phyloP scores from a whole-genome alignment of 2,797 vertebrate genomes.

The Gymnothorax reevesii region DNA sequence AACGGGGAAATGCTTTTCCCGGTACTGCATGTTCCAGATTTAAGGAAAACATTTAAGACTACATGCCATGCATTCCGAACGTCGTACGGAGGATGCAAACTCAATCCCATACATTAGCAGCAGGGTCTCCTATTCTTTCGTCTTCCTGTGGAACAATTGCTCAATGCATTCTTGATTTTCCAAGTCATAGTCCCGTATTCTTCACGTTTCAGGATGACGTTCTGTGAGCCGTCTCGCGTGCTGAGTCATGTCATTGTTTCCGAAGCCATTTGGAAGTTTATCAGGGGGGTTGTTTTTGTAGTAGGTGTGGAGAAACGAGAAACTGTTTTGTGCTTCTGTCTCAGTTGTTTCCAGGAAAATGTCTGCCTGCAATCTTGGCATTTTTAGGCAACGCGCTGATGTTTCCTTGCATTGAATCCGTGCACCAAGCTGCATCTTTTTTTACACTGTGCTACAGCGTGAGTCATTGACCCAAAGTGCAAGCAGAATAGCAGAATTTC shows the following conservation, averaged over 20 bases:
- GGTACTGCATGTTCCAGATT: neutral
- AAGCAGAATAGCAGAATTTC: constrained; percentile 44
- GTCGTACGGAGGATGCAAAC: neutral
- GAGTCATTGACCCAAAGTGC: constrained; percentile 42
- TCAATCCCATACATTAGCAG: neutral
- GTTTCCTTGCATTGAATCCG: constrained; percentile 46
- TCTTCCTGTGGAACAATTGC: constrained; percentile 14
- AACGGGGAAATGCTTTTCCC: too few relatives aligned
- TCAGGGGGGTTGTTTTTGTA: constrained; percentile 18
- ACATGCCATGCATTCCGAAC: neutral
- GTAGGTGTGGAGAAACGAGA: constrained; percentile 30
- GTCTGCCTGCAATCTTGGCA: constrained; percentile 32
- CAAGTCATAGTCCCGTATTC: neutral
- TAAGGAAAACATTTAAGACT: neutral
- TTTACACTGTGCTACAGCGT: constrained; percentile 25
- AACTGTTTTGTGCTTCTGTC: constrained; percentile 45
- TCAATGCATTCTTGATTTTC: neutral
- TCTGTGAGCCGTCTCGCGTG: constrained; percentile 19
- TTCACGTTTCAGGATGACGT: neutral
- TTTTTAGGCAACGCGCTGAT: constrained; percentile 41
- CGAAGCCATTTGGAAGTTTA: constrained; percentile 30
- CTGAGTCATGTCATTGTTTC: constrained; percentile 35
- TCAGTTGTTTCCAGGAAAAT: constrained; percentile 44
- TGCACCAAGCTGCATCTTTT: constrained; percentile 25
- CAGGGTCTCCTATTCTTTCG: neutral